These are phyloP conservation scores for Cirrhinus mrigala DNA, from an alignment of 2,797 vertebrate species.

Conservation along the genomic window DNA sequence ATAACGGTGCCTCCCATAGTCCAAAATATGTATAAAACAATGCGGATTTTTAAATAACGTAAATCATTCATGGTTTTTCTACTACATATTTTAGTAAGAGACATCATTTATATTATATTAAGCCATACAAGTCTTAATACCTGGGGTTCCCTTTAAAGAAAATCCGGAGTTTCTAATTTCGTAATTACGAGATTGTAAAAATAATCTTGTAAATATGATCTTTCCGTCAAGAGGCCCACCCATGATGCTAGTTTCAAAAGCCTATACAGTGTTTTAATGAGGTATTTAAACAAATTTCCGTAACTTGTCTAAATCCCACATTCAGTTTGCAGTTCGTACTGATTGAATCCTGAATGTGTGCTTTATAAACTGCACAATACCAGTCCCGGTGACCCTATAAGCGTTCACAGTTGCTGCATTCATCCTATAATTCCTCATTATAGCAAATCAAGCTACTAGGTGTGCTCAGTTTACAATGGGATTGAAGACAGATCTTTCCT, in stretches of 20 bases:
- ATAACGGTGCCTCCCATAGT: too few species aligned
- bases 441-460: constrained; percentile 76
- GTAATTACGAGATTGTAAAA: not conserved
- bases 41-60: too few species aligned
- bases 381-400: constrained; percentile 63
- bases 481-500: constrained; percentile 74
- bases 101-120: too few species aligned
- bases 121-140: too few species aligned
- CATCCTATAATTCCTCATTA: constrained; percentile 79
- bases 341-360: constrained; percentile 53
- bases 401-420: constrained; percentile 75
- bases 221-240: not conserved
- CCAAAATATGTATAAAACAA: too few species aligned
- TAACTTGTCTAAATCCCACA: not conserved
- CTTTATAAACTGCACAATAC: constrained; percentile 66
- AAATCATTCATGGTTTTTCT: too few species aligned
- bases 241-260: not conserved
- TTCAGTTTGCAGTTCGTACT: not conserved
- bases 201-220: not conserved
- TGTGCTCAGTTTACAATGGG: constrained; percentile 77
- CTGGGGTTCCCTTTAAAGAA: too few species aligned
- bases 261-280: not conserved
- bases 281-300: not conserved
- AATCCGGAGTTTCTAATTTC: not conserved
- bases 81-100: too few species aligned